Evolutionary conservation across 2,888 invertebrate genomes (phyloP), one percentile per base, ranked within the genome.

Genomic region (Lasioglossum malachurum): DNA sequence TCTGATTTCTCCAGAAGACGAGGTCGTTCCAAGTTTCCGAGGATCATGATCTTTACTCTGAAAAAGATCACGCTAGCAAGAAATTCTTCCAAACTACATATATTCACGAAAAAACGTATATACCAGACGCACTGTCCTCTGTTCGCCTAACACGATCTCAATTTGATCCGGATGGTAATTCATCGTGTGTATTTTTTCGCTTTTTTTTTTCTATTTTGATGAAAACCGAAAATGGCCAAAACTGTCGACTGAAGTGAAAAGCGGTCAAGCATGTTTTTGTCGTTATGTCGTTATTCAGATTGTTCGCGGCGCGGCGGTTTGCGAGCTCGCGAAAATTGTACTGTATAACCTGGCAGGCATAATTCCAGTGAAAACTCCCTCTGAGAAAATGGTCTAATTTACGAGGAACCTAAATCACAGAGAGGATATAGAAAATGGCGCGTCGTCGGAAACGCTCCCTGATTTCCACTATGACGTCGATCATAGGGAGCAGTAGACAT

Each of bases 401-500:
- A 16, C 41, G 35, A 57, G 31, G 27, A 69, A 57, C 31, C 67
- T 38, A n/a, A 82, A 75, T 64, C 35, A 46, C 27, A 31, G 38
- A 27, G 41, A 46, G n/a, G 41, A 38, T 8, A 19, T 23, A 44
- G 53, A 75, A 74, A 64, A 92, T 89, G 90, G 88, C 87, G 57
- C 89, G 87, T 83, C 84, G 88, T 78, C 85, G 86, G 73, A 93
- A 89, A 78, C 88, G 89, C 38, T 88, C 88, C 35, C 72, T 77
- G 49, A 80, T 87, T n/a, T 83, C 90, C 75, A 82, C 80, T 44
- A 44, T 92, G 77, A 80, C 82, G 35, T 78, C 88, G 60, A 53
- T 91, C 12, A 77, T 92, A 16, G 88, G 90, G 4, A 91, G 78
- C 77, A 90, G 89, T 77, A 91, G 89, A 83, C 90, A 91, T 91